These are phyloP conservation scores for Nerophis lumbriciformis DNA, from an alignment of 2,113 vertebrate genomes.

Conservation along the genomic window DNA sequence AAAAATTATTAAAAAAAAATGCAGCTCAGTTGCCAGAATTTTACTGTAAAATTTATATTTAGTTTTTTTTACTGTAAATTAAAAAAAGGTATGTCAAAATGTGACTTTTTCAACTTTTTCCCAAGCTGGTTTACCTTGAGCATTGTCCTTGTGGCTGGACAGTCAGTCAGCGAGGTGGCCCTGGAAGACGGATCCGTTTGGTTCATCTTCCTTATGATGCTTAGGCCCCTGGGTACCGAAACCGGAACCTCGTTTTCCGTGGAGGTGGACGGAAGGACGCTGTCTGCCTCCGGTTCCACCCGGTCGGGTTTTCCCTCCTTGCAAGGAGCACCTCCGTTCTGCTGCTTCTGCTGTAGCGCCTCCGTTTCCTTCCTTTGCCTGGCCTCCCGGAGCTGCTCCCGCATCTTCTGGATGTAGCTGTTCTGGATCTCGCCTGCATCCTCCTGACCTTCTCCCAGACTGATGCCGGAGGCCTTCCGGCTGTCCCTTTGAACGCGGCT, in stretches of 20 bases:
- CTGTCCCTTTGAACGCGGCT: slow-evolving; percentile 84
- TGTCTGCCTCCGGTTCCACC: slow-evolving; percentile 20
- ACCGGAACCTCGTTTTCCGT: slow-evolving; percentile 15
- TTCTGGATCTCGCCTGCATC: slow-evolving; percentile 77
- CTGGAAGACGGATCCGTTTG: slow-evolving; percentile 33
- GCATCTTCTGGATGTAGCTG: slow-evolving; percentile 38
- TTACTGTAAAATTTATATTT: too few relatives aligned
- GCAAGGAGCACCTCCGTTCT: slow-evolving; percentile 35
- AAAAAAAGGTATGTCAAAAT: too few relatives aligned
- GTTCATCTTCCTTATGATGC: slow-evolving; percentile 11
- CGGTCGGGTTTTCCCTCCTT: slow-evolving; percentile 1
- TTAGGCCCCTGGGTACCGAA: slow-evolving; percentile 5
- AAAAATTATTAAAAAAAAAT: too few relatives aligned
- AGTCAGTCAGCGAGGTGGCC: slow-evolving; percentile 36
- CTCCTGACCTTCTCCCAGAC: slow-evolving; percentile 74
- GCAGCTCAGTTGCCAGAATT: too few relatives aligned
- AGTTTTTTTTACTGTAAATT: too few relatives aligned
- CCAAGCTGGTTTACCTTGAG: slow-evolving; percentile 31
- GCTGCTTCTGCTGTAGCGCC: slow-evolving; percentile 39
- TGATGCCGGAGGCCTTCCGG: slow-evolving; percentile 70
- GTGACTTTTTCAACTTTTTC: too few relatives aligned
- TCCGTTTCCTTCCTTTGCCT: slow-evolving; percentile 39
- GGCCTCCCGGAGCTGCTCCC: slow-evolving; percentile 13
- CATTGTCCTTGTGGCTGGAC: slow-evolving; percentile 44
- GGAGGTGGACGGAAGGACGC: slow-evolving; percentile 36